Conservation (phyloP, 2,888 invertebrate species). For the Hypercompe scribonia region DNA sequence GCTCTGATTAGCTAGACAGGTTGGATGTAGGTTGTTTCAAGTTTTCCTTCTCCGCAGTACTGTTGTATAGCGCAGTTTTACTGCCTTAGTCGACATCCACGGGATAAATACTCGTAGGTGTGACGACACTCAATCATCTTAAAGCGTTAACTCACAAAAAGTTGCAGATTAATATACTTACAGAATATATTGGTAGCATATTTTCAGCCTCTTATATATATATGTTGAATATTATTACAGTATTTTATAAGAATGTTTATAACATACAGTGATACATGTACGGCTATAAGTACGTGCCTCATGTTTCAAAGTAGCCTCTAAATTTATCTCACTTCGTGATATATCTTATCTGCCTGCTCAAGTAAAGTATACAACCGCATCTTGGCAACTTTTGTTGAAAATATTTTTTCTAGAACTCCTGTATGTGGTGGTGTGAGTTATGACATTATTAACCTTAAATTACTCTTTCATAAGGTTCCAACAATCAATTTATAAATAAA, state of each 20-base stretch:
- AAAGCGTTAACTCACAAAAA: too few species aligned
- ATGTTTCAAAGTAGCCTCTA: slow-evolving; percentile 33
- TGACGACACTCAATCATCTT: too few species aligned
- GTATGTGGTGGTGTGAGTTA: not conserved
- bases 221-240: not conserved
- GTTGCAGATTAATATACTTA: slow-evolving; percentile 14
- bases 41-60: too few species aligned
- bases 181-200: not conserved
- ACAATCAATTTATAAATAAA: too few species aligned
- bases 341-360: slow-evolving; percentile 18
- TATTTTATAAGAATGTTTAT: slow-evolving; percentile 18
- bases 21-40: too few species aligned
- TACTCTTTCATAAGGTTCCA: not conserved
- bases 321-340: slow-evolving; percentile 27
- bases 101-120: too few species aligned
- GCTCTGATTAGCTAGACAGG: too few species aligned
- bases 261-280: slow-evolving; percentile 14
- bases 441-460: not conserved
- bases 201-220: slow-evolving; percentile 19
- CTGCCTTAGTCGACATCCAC: too few species aligned
- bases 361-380: slow-evolving; percentile 9
- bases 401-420: not conserved
- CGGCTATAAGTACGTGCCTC: slow-evolving; percentile 28
- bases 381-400: not conserved
- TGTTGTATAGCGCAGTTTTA: too few species aligned